phyloP scores from a whole-genome alignment of 2,888 invertebrate genomes.

The Aleiodes leptofemur region DNA sequence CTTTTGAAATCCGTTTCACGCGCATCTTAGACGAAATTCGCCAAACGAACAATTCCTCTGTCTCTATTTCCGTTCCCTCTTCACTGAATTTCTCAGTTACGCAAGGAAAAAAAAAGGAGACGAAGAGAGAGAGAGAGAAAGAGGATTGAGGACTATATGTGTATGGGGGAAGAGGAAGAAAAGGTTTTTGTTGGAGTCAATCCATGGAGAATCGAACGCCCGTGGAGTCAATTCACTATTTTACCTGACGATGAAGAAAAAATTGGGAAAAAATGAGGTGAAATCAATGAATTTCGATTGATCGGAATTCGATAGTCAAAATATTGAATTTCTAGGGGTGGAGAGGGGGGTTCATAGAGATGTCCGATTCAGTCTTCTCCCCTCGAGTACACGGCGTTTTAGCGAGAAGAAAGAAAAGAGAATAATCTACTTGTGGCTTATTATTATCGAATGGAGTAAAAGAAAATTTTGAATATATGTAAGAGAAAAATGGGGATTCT shows the following conservation, averaged over 20 bases:
- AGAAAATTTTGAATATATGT: too few species aligned
- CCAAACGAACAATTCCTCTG: conserved; percentile 38
- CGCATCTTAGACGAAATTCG: conserved; percentile 11
- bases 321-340: conserved; percentile 67
- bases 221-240: conserved; percentile 46
- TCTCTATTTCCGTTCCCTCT: conserved; percentile 42
- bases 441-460: too few species aligned
- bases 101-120: conserved; percentile 13
- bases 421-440: neutral
- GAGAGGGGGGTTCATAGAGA: conserved; percentile 30
- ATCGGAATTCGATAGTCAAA: conserved; percentile 68
- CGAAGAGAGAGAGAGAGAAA: conserved; percentile 10
- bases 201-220: conserved; percentile 25
- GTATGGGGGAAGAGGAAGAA: neutral
- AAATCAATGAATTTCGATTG: conserved; percentile 48
- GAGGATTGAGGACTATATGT: neutral
- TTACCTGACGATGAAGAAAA: conserved; percentile 45
- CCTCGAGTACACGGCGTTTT: neutral
- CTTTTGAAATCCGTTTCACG: conserved; percentile 45
- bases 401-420: conserved; percentile 39
- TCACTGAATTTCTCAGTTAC: conserved; percentile 47
- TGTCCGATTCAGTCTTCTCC: neutral
- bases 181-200: conserved; percentile 37
- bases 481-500: too few species aligned
- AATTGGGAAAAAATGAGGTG: conserved; percentile 24